phyloP scores from a whole-genome alignment of 2,888 invertebrate genomes.

The Agrypnus murinus region DNA sequence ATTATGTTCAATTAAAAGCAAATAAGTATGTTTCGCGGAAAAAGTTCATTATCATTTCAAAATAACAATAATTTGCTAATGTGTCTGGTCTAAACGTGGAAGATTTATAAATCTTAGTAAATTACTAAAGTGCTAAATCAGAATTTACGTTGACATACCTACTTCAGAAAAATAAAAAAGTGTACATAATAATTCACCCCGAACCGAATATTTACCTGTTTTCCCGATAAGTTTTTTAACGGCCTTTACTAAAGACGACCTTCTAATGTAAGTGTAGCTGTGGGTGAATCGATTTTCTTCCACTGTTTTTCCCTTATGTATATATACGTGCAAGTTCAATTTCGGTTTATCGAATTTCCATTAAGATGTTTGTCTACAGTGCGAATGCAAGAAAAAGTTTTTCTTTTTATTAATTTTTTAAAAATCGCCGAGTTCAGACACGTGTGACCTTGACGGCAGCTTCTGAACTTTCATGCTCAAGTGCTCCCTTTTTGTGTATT shows the following conservation, averaged over 20 bases:
- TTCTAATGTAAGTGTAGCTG: background rate
- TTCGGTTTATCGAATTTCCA: slow-evolving; percentile 35
- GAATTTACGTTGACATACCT: no score
- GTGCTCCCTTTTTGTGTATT: background rate
- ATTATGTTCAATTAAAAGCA: no score
- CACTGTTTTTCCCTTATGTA: slow-evolving; percentile 4
- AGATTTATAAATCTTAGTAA: no score
- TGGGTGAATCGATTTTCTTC: slow-evolving; percentile 12
- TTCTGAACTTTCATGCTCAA: slow-evolving; percentile 4
- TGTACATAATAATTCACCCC: no score
- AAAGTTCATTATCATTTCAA: no score
- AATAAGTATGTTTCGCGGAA: no score
- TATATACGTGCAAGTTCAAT: slow-evolving; percentile 24
- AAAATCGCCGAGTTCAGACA: slow-evolving; percentile 9
- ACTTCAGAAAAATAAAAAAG: no score
- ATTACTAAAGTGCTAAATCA: no score
- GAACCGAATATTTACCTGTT: background rate
- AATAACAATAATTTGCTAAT: no score
- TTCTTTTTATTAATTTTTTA: slow-evolving; percentile 19
- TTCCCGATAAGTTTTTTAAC: background rate
- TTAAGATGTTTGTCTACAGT: slow-evolving; percentile 32
- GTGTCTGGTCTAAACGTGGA: no score
- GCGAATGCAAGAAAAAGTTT: slow-evolving; percentile 25
- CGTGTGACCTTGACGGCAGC: slow-evolving; percentile 19
- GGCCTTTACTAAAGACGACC: slow-evolving; percentile 5